Evolutionary conservation across 2,888 invertebrate species (phyloP).

Genomic region (Oegoconia quadripuncta): DNA sequence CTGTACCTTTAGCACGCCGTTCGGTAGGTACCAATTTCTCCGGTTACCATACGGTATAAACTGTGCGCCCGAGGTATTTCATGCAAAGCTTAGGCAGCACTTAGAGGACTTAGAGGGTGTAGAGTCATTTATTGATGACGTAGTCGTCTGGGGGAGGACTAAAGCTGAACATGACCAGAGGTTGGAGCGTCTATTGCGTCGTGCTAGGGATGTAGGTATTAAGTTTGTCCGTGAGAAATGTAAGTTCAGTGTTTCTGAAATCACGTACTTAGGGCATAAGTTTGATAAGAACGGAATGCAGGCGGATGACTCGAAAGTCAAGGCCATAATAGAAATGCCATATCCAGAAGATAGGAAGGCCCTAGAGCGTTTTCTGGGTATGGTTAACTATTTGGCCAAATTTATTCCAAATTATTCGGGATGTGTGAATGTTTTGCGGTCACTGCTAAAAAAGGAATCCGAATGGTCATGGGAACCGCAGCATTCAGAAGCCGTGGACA

Average conservation of each 20-base stretch:
- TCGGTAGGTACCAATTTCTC: constrained; percentile 12
- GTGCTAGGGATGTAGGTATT: constrained; percentile 16
- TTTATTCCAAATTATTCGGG: constrained; percentile 20
- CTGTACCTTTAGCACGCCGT: constrained; percentile 12
- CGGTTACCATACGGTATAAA: constrained; percentile 13
- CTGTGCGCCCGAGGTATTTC: constrained; percentile 12
- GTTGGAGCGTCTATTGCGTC: constrained; percentile 14
- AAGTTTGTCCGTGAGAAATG: constrained; percentile 23
- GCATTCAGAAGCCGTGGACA: constrained; percentile 3
- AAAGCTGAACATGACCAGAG: constrained; percentile 18
- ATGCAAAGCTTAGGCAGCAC: constrained; percentile 8
- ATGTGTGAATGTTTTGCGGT: constrained; percentile 3
- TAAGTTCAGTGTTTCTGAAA: constrained; percentile 14
- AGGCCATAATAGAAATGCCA: constrained; percentile 20
- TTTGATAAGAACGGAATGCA: constrained; percentile 20
- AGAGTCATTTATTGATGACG: constrained; percentile 19
- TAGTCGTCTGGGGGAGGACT: constrained; percentile 19
- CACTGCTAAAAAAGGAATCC: constrained; percentile 16
- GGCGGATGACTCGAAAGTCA: constrained; percentile 16
- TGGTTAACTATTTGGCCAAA: constrained; percentile 16
- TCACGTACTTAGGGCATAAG: constrained; percentile 22
- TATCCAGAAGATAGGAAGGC: constrained; percentile 14
- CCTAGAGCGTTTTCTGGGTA: constrained; percentile 21
- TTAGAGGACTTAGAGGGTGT: constrained; percentile 19
- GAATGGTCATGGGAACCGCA: constrained; percentile 12